Evolutionary conservation across 2,888 invertebrate species (phyloP).

Genomic region (Cetonia aurata): DNA sequence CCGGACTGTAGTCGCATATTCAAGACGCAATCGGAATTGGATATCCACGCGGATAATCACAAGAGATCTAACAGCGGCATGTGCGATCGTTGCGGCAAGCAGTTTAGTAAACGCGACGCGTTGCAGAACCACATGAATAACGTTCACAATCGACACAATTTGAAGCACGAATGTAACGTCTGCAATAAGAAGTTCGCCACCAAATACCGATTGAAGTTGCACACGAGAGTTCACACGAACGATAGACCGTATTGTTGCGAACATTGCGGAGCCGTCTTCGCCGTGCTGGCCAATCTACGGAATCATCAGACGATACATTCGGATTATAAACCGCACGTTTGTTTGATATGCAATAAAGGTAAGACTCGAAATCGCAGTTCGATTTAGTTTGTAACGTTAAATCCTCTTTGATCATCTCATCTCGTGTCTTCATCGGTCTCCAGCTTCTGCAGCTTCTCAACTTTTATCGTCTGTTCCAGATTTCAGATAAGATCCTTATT

Average conservation of each 20-base stretch:
- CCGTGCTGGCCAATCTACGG: neutral
- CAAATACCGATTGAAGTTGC: conserved; percentile 5
- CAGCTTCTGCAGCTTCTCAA: too few relatives aligned
- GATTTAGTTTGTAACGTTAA: too few relatives aligned
- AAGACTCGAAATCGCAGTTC: too few relatives aligned
- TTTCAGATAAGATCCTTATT: too few relatives aligned
- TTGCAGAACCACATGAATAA: neutral
- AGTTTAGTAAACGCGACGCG: conserved; percentile 5
- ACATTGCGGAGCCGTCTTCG: conserved; percentile 19
- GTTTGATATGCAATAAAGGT: conserved; percentile 35
- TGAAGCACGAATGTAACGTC: neutral
- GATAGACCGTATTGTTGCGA: conserved; percentile 26
- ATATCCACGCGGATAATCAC: conserved; percentile 1
- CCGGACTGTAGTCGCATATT: conserved; percentile 11
- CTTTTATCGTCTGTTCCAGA: too few relatives aligned
- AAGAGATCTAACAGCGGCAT: neutral
- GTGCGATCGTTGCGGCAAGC: conserved; percentile 23
- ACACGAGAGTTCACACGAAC: conserved; percentile 16
- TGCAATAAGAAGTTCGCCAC: conserved; percentile 20
- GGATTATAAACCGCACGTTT: conserved; percentile 13
- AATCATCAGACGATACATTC: conserved; percentile 23
- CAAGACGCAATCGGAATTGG: conserved; percentile 2
- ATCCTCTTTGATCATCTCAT: too few relatives aligned
- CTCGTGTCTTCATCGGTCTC: too few relatives aligned
- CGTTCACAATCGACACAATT: conserved; percentile 1